Evolutionary conservation across 2,888 invertebrate species (phyloP).

Genomic region (Agonum fuliginosum): DNA sequence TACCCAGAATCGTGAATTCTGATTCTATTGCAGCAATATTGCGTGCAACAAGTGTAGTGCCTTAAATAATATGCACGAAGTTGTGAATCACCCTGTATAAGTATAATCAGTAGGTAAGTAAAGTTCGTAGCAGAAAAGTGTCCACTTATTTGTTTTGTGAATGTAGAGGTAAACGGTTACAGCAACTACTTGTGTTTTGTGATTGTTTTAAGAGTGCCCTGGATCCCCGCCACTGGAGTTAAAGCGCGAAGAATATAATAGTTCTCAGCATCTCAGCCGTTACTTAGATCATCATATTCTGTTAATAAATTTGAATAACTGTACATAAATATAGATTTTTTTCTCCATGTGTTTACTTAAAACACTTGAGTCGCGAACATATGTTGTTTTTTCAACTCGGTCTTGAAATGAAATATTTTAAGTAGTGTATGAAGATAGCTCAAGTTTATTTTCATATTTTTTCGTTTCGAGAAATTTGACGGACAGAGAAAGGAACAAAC

Average conservation of each 20-base stretch:
- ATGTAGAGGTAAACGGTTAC: too few relatives aligned
- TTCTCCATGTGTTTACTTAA: conserved; percentile 57
- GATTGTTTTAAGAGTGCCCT: not conserved
- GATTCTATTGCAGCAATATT: too few relatives aligned
- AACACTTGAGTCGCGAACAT: conserved; percentile 52
- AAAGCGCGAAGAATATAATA: conserved; percentile 32
- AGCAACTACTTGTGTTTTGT: not conserved
- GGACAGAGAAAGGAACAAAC: conserved; percentile 54
- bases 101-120: too few relatives aligned
- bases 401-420: conserved; percentile 56
- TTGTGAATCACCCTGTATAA: too few relatives aligned
- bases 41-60: too few relatives aligned
- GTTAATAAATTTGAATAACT: conserved; percentile 58
- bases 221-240: not conserved
- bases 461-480: conserved; percentile 54
- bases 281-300: conserved; percentile 47
- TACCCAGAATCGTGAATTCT: too few relatives aligned
- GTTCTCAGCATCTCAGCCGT: conserved; percentile 18
- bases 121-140: too few relatives aligned
- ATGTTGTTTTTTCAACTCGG: conserved; percentile 56
- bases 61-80: too few relatives aligned
- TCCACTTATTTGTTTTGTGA: too few relatives aligned
- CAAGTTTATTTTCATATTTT: conserved; percentile 57
- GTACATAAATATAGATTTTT: conserved; percentile 47
- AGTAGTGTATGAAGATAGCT: conserved; percentile 51